Conservation (phyloP, 1,140 invertebrate genomes). For the Lordiphosa stackelbergi region DNA sequence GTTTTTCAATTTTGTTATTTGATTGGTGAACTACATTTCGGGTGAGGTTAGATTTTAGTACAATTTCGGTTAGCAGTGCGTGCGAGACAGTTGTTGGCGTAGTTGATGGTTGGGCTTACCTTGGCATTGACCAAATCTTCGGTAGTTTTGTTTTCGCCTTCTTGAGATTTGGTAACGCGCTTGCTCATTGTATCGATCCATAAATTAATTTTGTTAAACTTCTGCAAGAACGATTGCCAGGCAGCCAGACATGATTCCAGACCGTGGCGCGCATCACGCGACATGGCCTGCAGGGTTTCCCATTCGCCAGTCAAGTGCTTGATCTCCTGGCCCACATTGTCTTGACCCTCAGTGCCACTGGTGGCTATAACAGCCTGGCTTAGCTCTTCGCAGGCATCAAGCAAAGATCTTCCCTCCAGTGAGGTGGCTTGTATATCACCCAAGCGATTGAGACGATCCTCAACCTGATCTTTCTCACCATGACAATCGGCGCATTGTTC, state of each 20-base stretch:
- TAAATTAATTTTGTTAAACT: slow-evolving; percentile 85
- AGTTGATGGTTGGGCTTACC: slow-evolving; percentile 76
- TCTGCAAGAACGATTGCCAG: slow-evolving; percentile 91
- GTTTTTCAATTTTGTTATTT: slow-evolving; percentile 30
- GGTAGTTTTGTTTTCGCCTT: slow-evolving; percentile 87
- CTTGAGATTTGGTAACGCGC: slow-evolving; percentile 82
- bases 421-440: slow-evolving; percentile 83
- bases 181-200: slow-evolving; percentile 88
- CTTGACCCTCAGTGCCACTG: slow-evolving; percentile 92
- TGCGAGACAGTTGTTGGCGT: slow-evolving; percentile 49
- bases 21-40: slow-evolving; percentile 24
- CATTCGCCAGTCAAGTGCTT: slow-evolving; percentile 91
- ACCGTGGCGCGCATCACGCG: slow-evolving; percentile 87
- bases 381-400: slow-evolving; percentile 86
- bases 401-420: slow-evolving; percentile 84
- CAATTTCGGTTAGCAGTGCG: slow-evolving; percentile 53
- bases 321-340: slow-evolving; percentile 89
- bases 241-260: slow-evolving; percentile 88
- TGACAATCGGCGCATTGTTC: slow-evolving; percentile 91
- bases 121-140: slow-evolving; percentile 88
- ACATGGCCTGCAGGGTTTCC: slow-evolving; percentile 89
- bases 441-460: slow-evolving; percentile 85
- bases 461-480: slow-evolving; percentile 86
- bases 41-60: slow-evolving; percentile 11
- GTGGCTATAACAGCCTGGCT: slow-evolving; percentile 88